phyloP scores from a whole-genome alignment of 2,797 vertebrate species.

The Iguana delicatissima region DNA sequence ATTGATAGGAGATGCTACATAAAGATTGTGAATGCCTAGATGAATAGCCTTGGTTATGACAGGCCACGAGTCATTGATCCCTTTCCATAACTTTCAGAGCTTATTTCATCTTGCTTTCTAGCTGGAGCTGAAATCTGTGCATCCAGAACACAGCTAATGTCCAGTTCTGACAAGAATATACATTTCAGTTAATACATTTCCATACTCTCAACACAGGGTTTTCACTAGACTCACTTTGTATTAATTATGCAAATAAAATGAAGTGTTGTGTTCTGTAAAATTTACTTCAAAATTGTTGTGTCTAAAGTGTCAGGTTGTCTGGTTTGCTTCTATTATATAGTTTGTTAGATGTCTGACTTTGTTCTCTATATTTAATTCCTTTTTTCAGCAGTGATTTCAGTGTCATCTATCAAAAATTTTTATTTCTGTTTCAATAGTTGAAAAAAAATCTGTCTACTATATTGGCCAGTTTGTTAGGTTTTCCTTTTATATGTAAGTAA shows the following conservation, averaged over 20 bases:
- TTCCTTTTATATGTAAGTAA: neutral
- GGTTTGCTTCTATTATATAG: neutral
- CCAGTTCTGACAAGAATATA: neutral
- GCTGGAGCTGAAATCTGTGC: neutral
- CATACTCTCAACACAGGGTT: neutral
- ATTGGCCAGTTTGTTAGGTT: neutral
- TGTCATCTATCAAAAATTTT: neutral
- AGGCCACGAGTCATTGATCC: neutral
- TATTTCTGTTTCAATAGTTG: neutral
- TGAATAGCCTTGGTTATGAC: neutral
- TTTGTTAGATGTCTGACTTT: neutral
- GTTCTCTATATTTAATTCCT: slow-evolving; percentile 1
- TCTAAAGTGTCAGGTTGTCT: neutral
- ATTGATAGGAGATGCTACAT: neutral
- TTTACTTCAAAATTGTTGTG: neutral
- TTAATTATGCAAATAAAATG: neutral
- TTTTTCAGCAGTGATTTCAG: neutral
- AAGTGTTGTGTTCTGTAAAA: neutral
- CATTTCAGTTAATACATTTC: neutral
- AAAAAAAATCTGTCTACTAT: neutral
- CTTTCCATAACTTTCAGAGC: neutral
- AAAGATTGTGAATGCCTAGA: neutral
- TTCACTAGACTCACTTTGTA: neutral
- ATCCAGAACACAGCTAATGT: neutral
- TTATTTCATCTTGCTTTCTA: neutral